These are phyloP conservation scores for Cosmia pyralina DNA, from an alignment of 2,888 invertebrate species.

Conservation along the genomic window DNA sequence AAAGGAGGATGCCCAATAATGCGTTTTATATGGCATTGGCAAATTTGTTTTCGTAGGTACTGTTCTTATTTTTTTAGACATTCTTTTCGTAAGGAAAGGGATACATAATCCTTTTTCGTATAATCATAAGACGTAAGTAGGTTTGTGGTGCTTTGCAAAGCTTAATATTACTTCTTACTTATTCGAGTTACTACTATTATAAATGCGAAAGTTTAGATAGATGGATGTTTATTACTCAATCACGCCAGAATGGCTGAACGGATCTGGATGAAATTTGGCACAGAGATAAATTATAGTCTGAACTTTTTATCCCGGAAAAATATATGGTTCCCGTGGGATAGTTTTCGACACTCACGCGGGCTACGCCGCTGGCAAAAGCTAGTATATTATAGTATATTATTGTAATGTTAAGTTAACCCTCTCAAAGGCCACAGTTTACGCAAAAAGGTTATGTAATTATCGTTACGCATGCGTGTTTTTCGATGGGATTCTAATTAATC, in stretches of 20 bases:
- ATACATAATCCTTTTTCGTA: background rate
- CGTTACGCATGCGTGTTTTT: conserved; percentile 43
- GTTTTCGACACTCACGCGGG: too few species aligned
- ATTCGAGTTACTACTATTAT: too few species aligned
- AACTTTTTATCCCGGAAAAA: too few species aligned
- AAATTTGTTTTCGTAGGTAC: background rate
- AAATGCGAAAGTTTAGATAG: too few species aligned
- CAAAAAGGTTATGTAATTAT: conserved; percentile 53
- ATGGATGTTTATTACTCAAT: too few species aligned
- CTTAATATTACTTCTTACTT: background rate
- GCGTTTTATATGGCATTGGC: background rate
- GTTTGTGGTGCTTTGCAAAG: background rate
- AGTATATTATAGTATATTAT: too few species aligned
- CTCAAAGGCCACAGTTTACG: conserved; percentile 20
- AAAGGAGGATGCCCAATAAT: background rate
- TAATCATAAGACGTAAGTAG: background rate
- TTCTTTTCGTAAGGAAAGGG: too few species aligned
- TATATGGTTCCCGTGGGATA: too few species aligned
- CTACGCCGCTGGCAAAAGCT: too few species aligned
- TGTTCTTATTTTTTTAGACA: background rate
- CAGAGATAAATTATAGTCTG: too few species aligned
- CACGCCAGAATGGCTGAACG: too few species aligned
- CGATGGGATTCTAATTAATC: conserved; percentile 60
- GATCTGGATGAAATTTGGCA: too few species aligned
- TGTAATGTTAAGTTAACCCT: conserved; percentile 6